Evolutionary conservation across 2,888 invertebrate species (phyloP).

Genomic region (Eupsilia transversa): DNA sequence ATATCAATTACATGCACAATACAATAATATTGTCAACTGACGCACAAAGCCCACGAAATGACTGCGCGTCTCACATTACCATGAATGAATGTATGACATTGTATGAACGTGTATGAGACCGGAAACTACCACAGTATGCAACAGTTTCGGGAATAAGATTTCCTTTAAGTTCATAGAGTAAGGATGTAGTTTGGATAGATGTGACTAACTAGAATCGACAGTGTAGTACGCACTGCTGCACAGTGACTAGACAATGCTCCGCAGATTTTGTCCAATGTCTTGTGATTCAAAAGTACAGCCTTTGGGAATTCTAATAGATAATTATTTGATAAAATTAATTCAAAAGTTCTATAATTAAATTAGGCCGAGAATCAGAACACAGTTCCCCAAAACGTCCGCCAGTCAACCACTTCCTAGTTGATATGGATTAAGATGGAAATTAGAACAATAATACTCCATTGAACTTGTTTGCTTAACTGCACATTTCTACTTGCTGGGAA

Average conservation of each 20-base stretch:
- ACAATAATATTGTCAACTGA: constrained; percentile 20
- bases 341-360: no score
- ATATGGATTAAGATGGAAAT: no score
- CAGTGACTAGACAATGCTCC: background rate
- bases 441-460: background rate
- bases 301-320: no score
- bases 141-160: constrained; percentile 33
- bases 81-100: constrained; percentile 22
- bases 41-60: constrained; percentile 42
- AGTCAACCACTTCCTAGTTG: no score
- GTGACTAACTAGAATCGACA: background rate
- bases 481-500: background rate
- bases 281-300: no score
- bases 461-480: background rate
- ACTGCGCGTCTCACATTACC: constrained; percentile 49
- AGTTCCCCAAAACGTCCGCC: no score
- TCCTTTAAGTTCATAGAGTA: constrained; percentile 19
- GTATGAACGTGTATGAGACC: constrained; percentile 44
- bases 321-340: no score
- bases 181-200: constrained; percentile 12
- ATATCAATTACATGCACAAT: constrained; percentile 55
- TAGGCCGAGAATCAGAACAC: no score
- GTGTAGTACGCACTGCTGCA: background rate
- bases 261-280: no score
- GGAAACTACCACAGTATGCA: constrained; percentile 54